Base-by-base conservation (phyloP, 2,113 vertebrate species). In the Seriola rivoliana region DNA sequence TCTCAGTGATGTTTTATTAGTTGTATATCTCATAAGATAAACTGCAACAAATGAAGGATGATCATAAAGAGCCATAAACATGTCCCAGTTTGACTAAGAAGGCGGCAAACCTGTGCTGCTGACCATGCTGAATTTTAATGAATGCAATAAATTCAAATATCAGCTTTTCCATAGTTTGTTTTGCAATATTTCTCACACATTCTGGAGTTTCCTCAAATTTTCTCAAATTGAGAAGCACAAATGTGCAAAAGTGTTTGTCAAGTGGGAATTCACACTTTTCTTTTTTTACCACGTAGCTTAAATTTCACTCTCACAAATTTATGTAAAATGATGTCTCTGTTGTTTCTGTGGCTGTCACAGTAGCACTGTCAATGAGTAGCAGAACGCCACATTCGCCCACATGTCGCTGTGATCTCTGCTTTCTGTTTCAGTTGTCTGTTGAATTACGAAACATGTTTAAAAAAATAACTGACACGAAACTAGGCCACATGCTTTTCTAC, bases 351-450 rank as follows among this genome's bases (percentile, higher is more conserved):
- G 46, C 2, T 10, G 7, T 36, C 40, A 16, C 40, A 55, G 40
- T 71, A 29, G 42, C 29, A 0, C 0, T 66, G 73, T 87, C 50
- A 65, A 25, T 85, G 71, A 84, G 42, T 75, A 78, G 84, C 70
- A 1, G 23, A 25, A 10, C 8, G 0, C 36, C 23, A 17, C 50
- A 5, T 16, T 44, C 34, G 25, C 6, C 65, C 48, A 44, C 40
- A 21, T 60, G 67, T 44, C 19, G 59, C 8, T 21, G 8, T 32
- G 8, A 73, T 3, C 5, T 59, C 11, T 48, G 46, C 52, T 86
- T 74, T 85, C 66, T 75, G 34, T 82, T 88, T 88, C 59, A 59
- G 9, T 46, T 44, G 5, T 67, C 19, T 38, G 36, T 73, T 55
- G 36, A 23, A 42, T 77, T 55, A 19, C 71, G 38, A 40, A 29